Evolutionary conservation across 2,888 invertebrate species (phyloP).

Genomic region (Drosophila borealis): DNA sequence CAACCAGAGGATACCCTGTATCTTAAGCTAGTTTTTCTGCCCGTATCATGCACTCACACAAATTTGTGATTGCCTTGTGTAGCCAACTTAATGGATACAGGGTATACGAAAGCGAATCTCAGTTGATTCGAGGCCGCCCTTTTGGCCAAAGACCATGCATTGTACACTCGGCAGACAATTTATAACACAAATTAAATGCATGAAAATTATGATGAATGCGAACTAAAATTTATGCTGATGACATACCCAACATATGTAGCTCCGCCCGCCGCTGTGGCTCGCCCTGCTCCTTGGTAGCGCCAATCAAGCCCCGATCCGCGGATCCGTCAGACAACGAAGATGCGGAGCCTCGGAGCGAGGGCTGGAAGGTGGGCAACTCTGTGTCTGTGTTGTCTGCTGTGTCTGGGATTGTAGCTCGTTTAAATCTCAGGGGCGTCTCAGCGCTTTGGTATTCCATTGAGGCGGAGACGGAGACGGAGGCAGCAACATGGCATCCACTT

Average conservation of each 20-base stretch:
- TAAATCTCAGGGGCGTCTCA: constrained; percentile 57
- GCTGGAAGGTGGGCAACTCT: neutral
- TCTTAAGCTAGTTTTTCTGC: neutral
- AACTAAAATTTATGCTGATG: constrained; percentile 79
- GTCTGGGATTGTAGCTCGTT: constrained; percentile 34
- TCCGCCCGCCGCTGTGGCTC: constrained; percentile 23
- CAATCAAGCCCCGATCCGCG: constrained; percentile 46
- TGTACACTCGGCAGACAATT: constrained; percentile 57
- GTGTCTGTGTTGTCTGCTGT: constrained; percentile 9
- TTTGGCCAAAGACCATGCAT: constrained; percentile 32
- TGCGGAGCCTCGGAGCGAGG: neutral
- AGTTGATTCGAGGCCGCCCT: constrained; percentile 44
- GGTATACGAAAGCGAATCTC: constrained; percentile 25
- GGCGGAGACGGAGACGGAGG: constrained; percentile 6
- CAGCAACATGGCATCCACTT: constrained; percentile 28
- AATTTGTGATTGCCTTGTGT: too few species aligned
- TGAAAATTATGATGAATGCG: constrained; percentile 78
- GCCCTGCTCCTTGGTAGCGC: constrained; percentile 29
- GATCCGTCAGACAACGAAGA: constrained; percentile 43
- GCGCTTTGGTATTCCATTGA: constrained; percentile 59
- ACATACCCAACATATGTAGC: constrained; percentile 55
- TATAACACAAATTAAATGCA: constrained; percentile 76
- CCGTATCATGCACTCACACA: too few species aligned
- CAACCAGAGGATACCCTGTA: neutral
- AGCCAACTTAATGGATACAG: neutral